phyloP scores from a whole-genome alignment of 2,888 invertebrate species.

The Machimus rusticus region DNA sequence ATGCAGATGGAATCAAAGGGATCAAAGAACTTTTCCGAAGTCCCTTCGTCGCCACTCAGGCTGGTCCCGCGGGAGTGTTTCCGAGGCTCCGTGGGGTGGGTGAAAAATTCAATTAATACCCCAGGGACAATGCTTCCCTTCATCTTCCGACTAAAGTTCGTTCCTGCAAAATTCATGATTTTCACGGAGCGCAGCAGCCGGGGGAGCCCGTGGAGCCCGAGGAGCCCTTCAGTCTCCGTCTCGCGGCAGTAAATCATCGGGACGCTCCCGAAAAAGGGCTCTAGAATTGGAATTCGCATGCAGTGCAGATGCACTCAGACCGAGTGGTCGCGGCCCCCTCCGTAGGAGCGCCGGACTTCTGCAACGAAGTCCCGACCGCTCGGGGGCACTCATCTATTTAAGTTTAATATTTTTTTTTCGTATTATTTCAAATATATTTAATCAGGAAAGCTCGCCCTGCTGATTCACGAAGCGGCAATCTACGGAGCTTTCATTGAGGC shows the following conservation, averaged over 20 bases:
- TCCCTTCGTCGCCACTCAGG: neutral
- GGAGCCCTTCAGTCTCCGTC: neutral
- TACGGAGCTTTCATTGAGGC: neutral
- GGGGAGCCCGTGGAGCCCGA: no score
- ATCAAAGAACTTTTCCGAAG: slow-evolving; percentile 3
- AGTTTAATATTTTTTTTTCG: neutral
- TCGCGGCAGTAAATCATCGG: neutral
- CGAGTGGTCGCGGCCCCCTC: neutral
- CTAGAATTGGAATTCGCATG: neutral
- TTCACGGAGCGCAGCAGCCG: neutral
- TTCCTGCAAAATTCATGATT: neutral
- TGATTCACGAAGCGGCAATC: neutral
- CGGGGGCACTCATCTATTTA: neutral
- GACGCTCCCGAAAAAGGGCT: neutral
- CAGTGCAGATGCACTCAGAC: neutral
- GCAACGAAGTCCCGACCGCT: neutral
- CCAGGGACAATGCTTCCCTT: neutral
- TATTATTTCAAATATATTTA: neutral
- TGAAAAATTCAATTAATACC: slow-evolving; percentile 7
- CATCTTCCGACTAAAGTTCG: neutral
- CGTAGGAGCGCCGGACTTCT: neutral
- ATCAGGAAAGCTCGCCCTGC: neutral
- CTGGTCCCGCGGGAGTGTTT: neutral
- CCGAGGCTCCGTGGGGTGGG: neutral
- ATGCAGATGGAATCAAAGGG: slow-evolving; percentile 13